Evolutionary conservation across 2,113 vertebrate genomes (phyloP).

Genomic region (Melanerpes aurifrons): DNA sequence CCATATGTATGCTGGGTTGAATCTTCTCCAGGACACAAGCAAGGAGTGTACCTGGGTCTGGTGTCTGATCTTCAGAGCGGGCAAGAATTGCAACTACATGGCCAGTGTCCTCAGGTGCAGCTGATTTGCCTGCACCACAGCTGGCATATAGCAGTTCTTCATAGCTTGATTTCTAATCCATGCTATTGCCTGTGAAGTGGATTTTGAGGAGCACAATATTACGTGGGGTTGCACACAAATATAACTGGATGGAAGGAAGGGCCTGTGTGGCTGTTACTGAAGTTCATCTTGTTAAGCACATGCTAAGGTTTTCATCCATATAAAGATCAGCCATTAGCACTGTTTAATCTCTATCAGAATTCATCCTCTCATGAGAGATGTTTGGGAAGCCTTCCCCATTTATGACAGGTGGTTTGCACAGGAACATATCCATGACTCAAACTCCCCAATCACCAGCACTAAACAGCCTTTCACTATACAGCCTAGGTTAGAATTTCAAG

Average conservation of each 20-base stretch:
- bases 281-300: neutral
- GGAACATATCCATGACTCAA: neutral
- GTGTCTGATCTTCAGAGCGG: neutral
- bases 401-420: neutral
- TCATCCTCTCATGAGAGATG: neutral
- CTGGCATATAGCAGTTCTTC: neutral
- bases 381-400: neutral
- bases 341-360: neutral
- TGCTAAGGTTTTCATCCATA: neutral
- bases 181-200: neutral
- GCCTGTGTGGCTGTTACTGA: neutral
- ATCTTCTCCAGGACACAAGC: neutral
- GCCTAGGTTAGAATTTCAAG: neutral
- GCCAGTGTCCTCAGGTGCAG: neutral
- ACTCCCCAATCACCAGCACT: neutral
- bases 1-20: accelerated
- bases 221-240: neutral
- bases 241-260: neutral
- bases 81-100: neutral
- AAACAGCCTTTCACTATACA: neutral
- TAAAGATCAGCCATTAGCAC: neutral
- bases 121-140: neutral
- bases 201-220: neutral
- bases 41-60: neutral
- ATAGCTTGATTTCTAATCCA: neutral